Evolutionary conservation across 2,113 vertebrate species (phyloP).

Genomic region (Gambusia affinis): DNA sequence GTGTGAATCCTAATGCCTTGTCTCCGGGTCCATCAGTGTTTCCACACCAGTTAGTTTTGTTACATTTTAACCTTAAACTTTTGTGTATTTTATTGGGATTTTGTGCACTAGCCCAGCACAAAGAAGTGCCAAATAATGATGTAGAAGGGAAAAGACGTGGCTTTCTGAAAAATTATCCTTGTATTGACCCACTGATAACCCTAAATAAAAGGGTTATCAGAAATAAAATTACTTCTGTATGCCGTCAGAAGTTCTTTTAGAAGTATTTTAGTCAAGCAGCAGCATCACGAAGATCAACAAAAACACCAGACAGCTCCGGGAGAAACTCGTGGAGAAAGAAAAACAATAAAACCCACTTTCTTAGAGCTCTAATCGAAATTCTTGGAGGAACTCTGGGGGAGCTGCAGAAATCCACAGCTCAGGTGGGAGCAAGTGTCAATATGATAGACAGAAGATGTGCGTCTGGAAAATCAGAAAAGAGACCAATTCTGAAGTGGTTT

Average conservation of each 20-base stretch:
- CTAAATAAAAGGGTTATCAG: background rate
- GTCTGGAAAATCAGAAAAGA: too few relatives aligned
- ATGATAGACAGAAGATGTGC: too few relatives aligned
- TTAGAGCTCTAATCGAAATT: too few relatives aligned
- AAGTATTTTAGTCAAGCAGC: background rate
- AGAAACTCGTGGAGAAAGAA: too few relatives aligned
- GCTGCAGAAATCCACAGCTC: too few relatives aligned
- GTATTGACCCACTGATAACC: background rate
- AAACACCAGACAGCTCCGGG: too few relatives aligned
- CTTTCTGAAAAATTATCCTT: background rate
- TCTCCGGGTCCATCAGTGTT: background rate
- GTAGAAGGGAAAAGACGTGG: background rate
- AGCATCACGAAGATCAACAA: too few relatives aligned
- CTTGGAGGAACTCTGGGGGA: too few relatives aligned
- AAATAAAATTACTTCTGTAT: background rate
- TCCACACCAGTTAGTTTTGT: background rate
- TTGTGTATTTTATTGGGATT: background rate
- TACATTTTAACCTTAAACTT: background rate
- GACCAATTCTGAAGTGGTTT: background rate
- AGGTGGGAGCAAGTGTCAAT: too few relatives aligned
- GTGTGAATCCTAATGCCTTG: constrained; percentile 8
- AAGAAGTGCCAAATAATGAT: background rate
- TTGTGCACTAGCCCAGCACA: background rate
- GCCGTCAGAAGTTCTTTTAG: background rate
- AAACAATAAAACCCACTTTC: too few relatives aligned